phyloP scores from a whole-genome alignment of 2,113 vertebrate genomes.

The Hypocryptadius cinnamomeus region DNA sequence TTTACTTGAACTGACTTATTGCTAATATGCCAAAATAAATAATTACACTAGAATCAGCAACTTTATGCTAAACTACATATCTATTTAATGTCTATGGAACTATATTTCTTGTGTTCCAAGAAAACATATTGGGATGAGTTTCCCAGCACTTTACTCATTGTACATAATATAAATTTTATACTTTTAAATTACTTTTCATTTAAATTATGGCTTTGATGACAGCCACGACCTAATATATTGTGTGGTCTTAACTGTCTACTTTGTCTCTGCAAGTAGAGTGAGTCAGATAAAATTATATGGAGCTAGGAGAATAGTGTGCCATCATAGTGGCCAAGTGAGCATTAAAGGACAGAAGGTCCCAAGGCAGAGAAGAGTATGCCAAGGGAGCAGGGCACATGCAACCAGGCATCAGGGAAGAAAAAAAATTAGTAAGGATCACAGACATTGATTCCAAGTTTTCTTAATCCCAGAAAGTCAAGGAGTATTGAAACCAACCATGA shows the following conservation, averaged over 20 bases:
- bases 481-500: not conserved
- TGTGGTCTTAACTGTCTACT: not conserved
- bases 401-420: not conserved
- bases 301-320: not conserved
- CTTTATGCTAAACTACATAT: conserved; percentile 24
- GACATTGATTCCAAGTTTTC: not conserved
- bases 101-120: conserved; percentile 6
- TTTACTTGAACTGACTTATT: conserved; percentile 8
- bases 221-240: not conserved
- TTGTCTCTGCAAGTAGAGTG: not conserved
- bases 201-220: not conserved
- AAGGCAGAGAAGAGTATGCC: not conserved
- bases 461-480: not conserved
- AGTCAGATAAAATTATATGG: not conserved
- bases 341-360: not conserved
- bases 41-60: not conserved
- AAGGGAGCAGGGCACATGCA: not conserved
- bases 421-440: not conserved
- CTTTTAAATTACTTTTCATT: not conserved
- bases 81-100: not conserved
- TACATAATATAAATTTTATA: not conserved
- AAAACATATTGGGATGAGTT: not conserved
- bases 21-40: conserved; percentile 39
- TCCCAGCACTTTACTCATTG: not conserved
- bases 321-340: not conserved